phyloP scores from a whole-genome alignment of 2,888 invertebrate genomes.

The Sarcophaga caerulescens region DNA sequence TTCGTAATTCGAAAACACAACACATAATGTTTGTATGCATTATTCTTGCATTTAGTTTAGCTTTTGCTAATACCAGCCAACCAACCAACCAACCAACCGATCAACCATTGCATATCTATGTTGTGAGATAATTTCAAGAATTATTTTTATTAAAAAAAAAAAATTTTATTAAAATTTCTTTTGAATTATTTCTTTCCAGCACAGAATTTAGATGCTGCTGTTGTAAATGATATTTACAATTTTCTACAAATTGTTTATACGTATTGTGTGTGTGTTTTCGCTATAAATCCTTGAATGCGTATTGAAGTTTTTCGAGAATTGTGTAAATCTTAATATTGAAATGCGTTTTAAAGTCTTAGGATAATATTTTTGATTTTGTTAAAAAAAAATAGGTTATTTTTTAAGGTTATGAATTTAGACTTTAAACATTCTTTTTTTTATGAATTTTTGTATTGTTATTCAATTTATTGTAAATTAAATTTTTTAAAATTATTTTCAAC shows the following conservation, averaged over 20 bases:
- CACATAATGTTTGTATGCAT: background rate
- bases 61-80: background rate
- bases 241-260: conserved; percentile 33
- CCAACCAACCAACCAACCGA: too few species aligned
- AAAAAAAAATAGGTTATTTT: background rate
- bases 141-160: too few species aligned
- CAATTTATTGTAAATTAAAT: too few species aligned
- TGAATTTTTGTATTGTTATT: too few species aligned
- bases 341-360: background rate
- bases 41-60: background rate
- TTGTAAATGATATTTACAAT: conserved; percentile 43
- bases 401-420: background rate
- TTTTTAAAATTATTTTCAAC: too few species aligned
- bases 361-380: background rate
- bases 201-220: conserved; percentile 47
- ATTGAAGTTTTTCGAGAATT: too few species aligned
- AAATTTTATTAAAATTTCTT: conserved; percentile 13
- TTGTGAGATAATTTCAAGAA: too few species aligned
- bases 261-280: conserved; percentile 17
- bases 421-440: too few species aligned
- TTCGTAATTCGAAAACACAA: background rate
- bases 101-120: too few species aligned
- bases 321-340: background rate
- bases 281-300: conserved; percentile 25
- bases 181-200: conserved; percentile 51